Evolutionary conservation across 2,797 vertebrate species (phyloP).

Genomic region (Otus scops): DNA sequence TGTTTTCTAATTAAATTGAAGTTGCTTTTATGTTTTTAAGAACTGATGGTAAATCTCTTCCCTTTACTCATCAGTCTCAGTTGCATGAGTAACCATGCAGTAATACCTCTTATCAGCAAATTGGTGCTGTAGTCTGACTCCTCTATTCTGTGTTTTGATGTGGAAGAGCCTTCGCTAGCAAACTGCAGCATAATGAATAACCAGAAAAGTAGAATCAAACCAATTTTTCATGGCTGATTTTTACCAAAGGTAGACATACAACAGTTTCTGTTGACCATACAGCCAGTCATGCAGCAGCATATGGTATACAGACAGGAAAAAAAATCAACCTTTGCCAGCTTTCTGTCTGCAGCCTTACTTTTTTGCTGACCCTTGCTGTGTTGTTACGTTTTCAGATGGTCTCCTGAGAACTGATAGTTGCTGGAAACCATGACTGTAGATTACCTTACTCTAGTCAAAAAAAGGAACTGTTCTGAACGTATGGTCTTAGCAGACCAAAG

Average conservation of each 20-base stretch:
- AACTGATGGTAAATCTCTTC: background rate
- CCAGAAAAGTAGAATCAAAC: background rate
- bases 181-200: background rate
- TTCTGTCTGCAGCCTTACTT: slow-evolving; percentile 17
- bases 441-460: background rate
- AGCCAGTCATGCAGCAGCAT: background rate
- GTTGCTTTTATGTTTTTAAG: background rate
- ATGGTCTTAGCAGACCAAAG: background rate
- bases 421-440: slow-evolving; percentile 17
- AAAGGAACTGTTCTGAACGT: background rate
- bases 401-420: slow-evolving; percentile 18
- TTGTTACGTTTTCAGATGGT: background rate
- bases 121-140: background rate
- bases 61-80: background rate
- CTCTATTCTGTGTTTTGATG: background rate
- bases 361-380: slow-evolving; percentile 34
- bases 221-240: background rate
- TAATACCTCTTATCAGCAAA: background rate
- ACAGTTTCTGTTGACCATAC: background rate
- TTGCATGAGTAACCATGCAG: background rate
- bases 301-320: background rate
- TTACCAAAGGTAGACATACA: background rate
- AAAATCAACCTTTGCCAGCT: slow-evolving; percentile 24
- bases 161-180: background rate
- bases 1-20: background rate